Percentiles rank a stretch among this genome's conserved stretches.
Conservation (phyloP, 2,113 vertebrate species). For the Antidorcas marsupialis region DNA sequence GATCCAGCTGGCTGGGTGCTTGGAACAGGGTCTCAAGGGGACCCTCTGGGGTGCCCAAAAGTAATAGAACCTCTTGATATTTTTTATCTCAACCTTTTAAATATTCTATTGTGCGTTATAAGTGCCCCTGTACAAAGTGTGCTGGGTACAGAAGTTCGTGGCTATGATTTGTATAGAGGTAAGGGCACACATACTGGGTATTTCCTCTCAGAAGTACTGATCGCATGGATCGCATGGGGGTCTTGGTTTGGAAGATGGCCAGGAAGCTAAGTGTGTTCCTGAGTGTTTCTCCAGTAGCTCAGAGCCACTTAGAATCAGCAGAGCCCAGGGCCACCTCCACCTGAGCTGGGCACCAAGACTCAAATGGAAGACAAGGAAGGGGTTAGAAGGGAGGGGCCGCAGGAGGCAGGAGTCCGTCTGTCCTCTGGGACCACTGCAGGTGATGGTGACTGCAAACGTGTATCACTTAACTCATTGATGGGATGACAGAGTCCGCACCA, state of each 20-base stretch:
- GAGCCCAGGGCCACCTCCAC: not conserved
- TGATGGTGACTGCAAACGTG: not conserved
- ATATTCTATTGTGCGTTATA: not conserved
- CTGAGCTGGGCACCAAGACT: not conserved
- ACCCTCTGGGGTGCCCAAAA: rapidly evolving
- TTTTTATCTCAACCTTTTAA: not conserved
- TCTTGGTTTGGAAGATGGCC: not conserved
- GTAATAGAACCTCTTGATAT: not conserved
- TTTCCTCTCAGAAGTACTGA: not conserved
- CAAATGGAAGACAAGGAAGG: not conserved
- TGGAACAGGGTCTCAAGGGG: not conserved
- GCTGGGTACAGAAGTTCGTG: rapidly evolving
- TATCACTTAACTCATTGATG: not conserved
- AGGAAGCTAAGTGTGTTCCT: not conserved
- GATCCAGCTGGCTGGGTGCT: not conserved
- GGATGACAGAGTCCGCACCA: not conserved
- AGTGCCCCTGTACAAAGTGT: not conserved
- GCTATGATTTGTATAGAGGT: not conserved
- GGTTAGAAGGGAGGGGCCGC: not conserved
- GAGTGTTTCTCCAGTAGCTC: not conserved
- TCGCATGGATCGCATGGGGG: not conserved
- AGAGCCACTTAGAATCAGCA: not conserved
- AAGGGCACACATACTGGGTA: no score
- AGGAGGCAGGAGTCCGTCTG: not conserved
- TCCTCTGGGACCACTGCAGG: not conserved